Conservation (phyloP, 1,140 invertebrate genomes). For the Nasonia giraulti region DNA sequence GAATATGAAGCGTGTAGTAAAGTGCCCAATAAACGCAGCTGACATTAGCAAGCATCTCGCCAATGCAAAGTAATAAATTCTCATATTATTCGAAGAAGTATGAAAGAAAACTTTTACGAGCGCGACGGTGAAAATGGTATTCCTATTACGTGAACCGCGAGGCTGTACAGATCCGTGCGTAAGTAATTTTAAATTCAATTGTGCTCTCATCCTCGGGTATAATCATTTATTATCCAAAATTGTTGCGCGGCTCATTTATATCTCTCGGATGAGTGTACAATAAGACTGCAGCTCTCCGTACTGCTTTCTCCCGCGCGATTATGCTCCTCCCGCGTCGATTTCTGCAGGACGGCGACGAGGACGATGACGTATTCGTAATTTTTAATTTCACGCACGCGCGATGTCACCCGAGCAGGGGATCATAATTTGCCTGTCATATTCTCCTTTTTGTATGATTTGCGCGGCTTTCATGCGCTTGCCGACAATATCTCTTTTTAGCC, state of each 20-base stretch:
- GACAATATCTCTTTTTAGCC: conserved; percentile 39
- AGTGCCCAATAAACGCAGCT: not conserved
- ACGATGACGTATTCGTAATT: conserved; percentile 41
- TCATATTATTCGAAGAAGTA: too few relatives aligned
- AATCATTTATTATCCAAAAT: not conserved
- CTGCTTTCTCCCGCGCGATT: conserved; percentile 22
- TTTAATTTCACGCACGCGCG: conserved; percentile 42
- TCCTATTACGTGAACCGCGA: too few relatives aligned
- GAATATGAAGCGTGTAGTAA: not conserved
- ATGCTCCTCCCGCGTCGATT: conserved; percentile 13
- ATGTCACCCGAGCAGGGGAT: conserved; percentile 16
- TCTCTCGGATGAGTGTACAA: not conserved
- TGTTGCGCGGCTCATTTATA: not conserved
- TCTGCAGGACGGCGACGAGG: not conserved
- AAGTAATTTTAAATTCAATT: not conserved
- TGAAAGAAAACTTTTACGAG: not conserved
- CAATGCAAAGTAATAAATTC: too few relatives aligned
- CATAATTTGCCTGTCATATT: conserved; percentile 48
- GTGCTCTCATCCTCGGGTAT: too few relatives aligned
- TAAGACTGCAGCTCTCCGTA: not conserved
- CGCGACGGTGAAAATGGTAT: not conserved
- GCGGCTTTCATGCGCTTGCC: not conserved
- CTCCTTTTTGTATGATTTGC: conserved; percentile 39
- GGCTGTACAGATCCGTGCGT: not conserved
- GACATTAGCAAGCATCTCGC: not conserved